phyloP scores from a whole-genome alignment of 2,888 invertebrate genomes.

The Nemurella pictetii region DNA sequence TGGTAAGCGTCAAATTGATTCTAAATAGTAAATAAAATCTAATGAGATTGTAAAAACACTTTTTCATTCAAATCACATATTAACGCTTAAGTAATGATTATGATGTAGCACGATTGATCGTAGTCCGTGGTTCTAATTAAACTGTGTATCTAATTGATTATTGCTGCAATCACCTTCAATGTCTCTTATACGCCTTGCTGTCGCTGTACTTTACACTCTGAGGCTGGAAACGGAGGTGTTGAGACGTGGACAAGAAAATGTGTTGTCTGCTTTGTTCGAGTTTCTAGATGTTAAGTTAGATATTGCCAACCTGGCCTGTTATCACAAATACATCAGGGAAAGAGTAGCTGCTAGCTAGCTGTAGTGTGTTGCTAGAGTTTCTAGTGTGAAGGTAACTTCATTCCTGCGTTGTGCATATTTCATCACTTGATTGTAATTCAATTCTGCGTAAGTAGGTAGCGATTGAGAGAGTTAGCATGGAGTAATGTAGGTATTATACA shows the following conservation, averaged over 20 bases:
- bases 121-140: neutral
- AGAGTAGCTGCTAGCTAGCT: neutral
- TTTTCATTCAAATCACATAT: neutral
- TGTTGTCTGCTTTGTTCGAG: neutral
- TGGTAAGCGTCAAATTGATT: slow-evolving; percentile 20
- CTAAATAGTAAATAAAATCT: slow-evolving; percentile 2
- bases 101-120: neutral
- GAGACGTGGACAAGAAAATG: neutral
- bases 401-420: neutral
- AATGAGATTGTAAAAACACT: neutral
- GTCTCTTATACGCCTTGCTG: neutral
- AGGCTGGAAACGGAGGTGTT: neutral
- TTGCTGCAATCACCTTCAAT: neutral
- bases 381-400: no score
- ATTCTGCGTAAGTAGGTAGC: no score
- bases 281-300: neutral
- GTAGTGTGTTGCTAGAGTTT: neutral
- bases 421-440: no score
- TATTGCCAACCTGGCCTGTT: neutral
- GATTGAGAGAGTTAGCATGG: no score
- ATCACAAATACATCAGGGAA: neutral
- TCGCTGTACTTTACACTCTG: neutral
- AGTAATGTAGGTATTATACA: no score
- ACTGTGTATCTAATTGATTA: neutral
- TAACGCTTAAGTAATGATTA: neutral